Base-by-base conservation (phyloP, 2,797 vertebrate genomes). In the Sebastes itinus region DNA sequence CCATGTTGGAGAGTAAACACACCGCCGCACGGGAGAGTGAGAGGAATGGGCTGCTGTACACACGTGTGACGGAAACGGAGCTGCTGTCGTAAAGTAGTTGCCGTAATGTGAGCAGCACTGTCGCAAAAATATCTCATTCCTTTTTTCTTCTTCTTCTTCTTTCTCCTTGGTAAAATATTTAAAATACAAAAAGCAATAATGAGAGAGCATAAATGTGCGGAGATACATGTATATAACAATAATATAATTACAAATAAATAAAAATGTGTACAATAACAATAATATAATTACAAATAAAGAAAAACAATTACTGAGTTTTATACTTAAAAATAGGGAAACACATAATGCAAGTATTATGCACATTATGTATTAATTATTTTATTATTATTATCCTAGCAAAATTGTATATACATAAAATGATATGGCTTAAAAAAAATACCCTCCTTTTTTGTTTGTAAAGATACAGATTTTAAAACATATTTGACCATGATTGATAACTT, bases 1-100 rank as follows among this genome's bases (percentile, higher is more conserved):
- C 93, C 94, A 95, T 95, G 82, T 3, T 83, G 84, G 3, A 33
- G 60, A 16, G 38, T 33, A 20, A 49, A 49, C 20, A 61, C 65
- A 66, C 64, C 16, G 1, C 25, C 38, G 9, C 8, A 16, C 4
- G 2, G 25, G 10, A 22, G 2, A 35, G 33, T 1, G 33, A 1
- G 18, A 22, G 72, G 18, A 49, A 49, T 1, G 16, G 18, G 18
- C 42, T 18, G 42, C 8, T 8, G 42, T 23, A 55, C 46, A 84
- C 92, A 88, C 88, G 88, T 91, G 92, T 88, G 71, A 66, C 88
- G 73, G 4, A 23, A 89, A 81, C 1, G 0, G 22, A 12, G 8
- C 3, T 20, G 67, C 4, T 84, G 81, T 72, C 90, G 92, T 22
- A 82, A 87, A 78, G 5, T 0, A 20, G 20, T 18, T 1, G 10